Evolutionary conservation across 2,888 invertebrate genomes (phyloP), one percentile per base, ranked within the genome.

Genomic region (Drosophila kambysellisi): DNA sequence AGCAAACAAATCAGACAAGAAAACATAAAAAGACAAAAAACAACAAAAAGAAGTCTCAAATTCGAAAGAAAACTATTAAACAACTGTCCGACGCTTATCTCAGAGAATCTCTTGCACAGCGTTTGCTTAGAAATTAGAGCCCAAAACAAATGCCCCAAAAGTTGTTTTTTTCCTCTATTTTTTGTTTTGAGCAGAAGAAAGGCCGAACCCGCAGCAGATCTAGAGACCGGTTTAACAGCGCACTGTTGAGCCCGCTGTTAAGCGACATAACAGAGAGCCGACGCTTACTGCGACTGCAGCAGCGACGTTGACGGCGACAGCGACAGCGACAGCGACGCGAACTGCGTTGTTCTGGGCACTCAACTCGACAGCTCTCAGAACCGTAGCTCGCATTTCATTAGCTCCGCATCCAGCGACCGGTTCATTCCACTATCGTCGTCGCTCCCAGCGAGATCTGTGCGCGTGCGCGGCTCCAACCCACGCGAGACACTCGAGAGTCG

Each of bases 51-150:
- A 59, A 71, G 72, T 80, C 69, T 78, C 82, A 72, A 86, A 79
- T 87, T 88, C 90, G 76, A 88, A 85, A 79, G 88, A 87, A 90
- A 90, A 84, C 90, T 90, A 90, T 90, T 87, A 90, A 88, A 83
- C 86, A 83, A 85, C 83, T 75, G 84, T 85, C 76, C 70, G 67
- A 53, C 56, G 70, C 74, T 81, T 90, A 89, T 89, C 89, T 71
- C 54, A 53, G 64, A 70, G 70, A 70, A 86, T 76, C 79, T 71
- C 66, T 59, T 64, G 72, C 70, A 69, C 58, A 74, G 66, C 74
- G 76, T 89, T 88, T 90, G 90, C 90, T 86, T 90, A 88, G 87
- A 87, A 90, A 88, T 87, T 79, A 85, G 88, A 90, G 85, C 80
- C 87, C 84, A 90, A 90, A 88, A 83, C 83, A 89, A 78, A 87